Evolutionary conservation across 1,140 invertebrate species (phyloP), one percentile per base, ranked within the genome.

Genomic region (Drosophila sulfurigaster): DNA sequence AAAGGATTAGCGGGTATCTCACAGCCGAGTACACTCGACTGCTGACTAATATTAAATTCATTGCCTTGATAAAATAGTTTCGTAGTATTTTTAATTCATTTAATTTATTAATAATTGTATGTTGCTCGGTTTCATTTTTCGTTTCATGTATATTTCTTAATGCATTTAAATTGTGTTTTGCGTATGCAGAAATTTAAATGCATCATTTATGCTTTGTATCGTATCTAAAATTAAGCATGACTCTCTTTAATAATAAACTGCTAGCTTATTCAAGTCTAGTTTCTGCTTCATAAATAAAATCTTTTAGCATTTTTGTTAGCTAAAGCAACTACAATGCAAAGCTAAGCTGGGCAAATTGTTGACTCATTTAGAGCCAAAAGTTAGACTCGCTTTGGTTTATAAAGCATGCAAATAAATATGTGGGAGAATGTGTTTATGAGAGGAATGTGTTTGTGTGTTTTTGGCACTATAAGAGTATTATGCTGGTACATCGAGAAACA

Each of bases 401-500:
- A 25, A 25, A 48, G 46, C 32, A 48, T 43, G n/a, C 1, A 43
- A 20, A 51, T 30, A 25, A 4, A 51, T 16, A 43, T 52, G 38
- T 15, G 10, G 8, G 43, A 11, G 45, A 57, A 25, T 25, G 20
- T 25, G 7, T 8, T 1, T 38, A 10, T n/a, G 30, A 13, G 38
- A 13, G 2, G 25, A 58, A 38, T 38, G 35, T 38, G 30, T 32
- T 32, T 32, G 35, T 43, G 35, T 57, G 41, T 30, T 6, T 25
- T 35, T 56, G 16, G 20, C 35, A 54, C 35, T 35, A 48, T 60
- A 51, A 54, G 58, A 63, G 58, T 16, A 15, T 63, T 70, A 63
- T 45, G 35, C n/a, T 15, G n/a, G 51, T 30, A 64, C 64, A 71
- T 71, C n/a, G 56, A 72, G 60, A 72, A 72, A 57, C 54, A 68